A percentile compares a stretch with the other conserved stretches of the same genome.
Evolutionary conservation across 2,888 invertebrate genomes (phyloP).

Genomic region (Scaeva pyrastri): DNA sequence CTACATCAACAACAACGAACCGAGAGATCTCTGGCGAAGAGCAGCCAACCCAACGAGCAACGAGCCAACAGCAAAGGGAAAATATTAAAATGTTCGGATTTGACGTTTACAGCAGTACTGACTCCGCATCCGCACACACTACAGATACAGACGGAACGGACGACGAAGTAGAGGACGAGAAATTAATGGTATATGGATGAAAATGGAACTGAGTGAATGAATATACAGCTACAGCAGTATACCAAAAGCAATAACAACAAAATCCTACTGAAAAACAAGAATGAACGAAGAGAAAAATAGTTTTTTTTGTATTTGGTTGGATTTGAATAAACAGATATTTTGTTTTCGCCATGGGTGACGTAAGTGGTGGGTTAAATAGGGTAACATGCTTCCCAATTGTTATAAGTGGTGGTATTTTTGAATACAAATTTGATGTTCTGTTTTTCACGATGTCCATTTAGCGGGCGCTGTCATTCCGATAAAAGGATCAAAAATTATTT

Average conservation of each 20-base stretch:
- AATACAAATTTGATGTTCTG: no score
- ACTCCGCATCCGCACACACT: constrained; percentile 56
- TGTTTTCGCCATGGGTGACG: constrained; percentile 39
- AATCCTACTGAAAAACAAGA: constrained; percentile 56
- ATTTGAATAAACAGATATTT: constrained; percentile 59
- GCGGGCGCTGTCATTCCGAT: no score
- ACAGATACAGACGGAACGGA: constrained; percentile 39
- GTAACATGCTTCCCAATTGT: not conserved
- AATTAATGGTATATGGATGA: constrained; percentile 70
- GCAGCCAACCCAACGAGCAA: constrained; percentile 51
- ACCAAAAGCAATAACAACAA: constrained; percentile 8
- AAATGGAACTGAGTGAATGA: constrained; percentile 66
- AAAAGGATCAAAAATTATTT: no score
- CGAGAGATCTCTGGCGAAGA: constrained; percentile 61
- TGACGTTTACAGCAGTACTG: constrained; percentile 70
- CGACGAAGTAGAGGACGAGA: constrained; percentile 59
- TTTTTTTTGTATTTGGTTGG: constrained; percentile 29
- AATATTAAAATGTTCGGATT: constrained; percentile 73
- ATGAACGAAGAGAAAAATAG: constrained; percentile 55
- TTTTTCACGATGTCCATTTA: no score
- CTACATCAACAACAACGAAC: constrained; percentile 62
- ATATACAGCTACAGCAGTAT: constrained; percentile 40
- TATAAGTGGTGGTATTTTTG: no score
- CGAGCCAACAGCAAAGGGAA: constrained; percentile 65
- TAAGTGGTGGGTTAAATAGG: constrained; percentile 11